Base-by-base conservation (phyloP, 2,888 invertebrate species). In the Heterodera filipjevi region DNA sequence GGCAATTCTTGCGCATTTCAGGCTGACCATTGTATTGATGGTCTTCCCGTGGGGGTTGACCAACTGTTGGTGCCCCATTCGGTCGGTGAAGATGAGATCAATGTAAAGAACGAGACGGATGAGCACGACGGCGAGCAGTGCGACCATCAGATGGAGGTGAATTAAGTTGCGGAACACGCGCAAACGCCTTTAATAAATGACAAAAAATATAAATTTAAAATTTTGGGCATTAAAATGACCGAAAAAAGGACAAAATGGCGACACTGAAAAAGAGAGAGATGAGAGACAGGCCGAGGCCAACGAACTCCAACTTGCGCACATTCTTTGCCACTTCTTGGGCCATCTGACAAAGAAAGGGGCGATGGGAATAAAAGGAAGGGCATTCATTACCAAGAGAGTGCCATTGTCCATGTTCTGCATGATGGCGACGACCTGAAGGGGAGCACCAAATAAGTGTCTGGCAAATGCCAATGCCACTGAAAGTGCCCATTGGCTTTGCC, bases 321-420 rank as follows among this genome's bases (percentile, higher is more conserved):
- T 94, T 66, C 93, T 91, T 90, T 94, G 95, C 77, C 95, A 92
- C 90, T 94, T 94, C 90, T 93, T 94, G 90, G 94, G 96, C 84
- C 95, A 95, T 85, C 93, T 92, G 81, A 77, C 85, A 19, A 59
- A 6, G 59, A 33, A 53, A 59, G n/a, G n/a, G 22, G 39, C 16
- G 2, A 32, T n/a, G 0, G 1, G 10, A 22, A 5, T n/a, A 19
- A 10, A 76, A 30, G n/a, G n/a, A n/a, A n/a, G 59, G 68, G 14
- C 22, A 22, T 16, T 66, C 16, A 1, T 59, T 77, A 87, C 87
- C 82, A 81, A 82, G 19, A 88, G 81, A n/a, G 88, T 86, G 68
- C 85, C 85, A 81, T 87, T 86, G 83, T 86, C 86, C 79, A 87
- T 81, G 80, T 87, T 84, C 77, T 83, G 79, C 85, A 88, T 86